Conservation (phyloP, 2,888 invertebrate species). For the Cryptocephalus primarius region DNA sequence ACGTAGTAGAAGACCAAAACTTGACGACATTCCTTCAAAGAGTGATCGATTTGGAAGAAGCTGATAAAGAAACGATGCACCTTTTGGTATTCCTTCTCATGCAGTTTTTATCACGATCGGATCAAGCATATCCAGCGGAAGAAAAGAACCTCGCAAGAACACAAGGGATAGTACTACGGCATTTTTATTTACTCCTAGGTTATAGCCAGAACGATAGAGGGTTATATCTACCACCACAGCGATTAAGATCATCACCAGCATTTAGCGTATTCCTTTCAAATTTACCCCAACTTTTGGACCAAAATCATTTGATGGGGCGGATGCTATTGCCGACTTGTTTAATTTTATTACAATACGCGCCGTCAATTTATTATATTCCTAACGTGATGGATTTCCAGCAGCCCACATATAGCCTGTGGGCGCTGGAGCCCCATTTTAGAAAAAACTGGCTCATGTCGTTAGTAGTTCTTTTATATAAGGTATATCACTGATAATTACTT, state of each 20-base stretch:
- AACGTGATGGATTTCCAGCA: constrained; percentile 47
- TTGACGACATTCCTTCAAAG: constrained; percentile 70
- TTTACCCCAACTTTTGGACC: constrained; percentile 87
- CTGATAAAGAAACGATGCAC: constrained; percentile 92
- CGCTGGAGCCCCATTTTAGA: constrained; percentile 75
- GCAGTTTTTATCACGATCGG: constrained; percentile 83
- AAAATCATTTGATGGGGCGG: constrained; percentile 90
- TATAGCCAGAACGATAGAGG: constrained; percentile 85
- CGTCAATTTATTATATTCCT: constrained; percentile 56
- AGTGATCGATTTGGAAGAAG: constrained; percentile 87
- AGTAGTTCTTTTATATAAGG: constrained; percentile 92
- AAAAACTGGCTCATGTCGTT: constrained; percentile 89
- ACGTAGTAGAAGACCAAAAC: constrained; percentile 70
- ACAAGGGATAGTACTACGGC: constrained; percentile 80
- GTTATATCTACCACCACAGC: constrained; percentile 82
- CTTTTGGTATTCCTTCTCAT: constrained; percentile 89
- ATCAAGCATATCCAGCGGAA: constrained; percentile 76
- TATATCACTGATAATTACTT: constrained; percentile 27
- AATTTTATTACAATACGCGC: constrained; percentile 69
- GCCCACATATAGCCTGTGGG: constrained; percentile 77
- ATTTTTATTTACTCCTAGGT: constrained; percentile 84
- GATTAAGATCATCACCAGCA: constrained; percentile 80
- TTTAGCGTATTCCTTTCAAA: constrained; percentile 94
- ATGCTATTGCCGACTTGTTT: constrained; percentile 78
- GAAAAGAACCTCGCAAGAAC: constrained; percentile 70